Evolutionary conservation across 2,888 invertebrate genomes (phyloP).

Genomic region (Nymphalis urticae): DNA sequence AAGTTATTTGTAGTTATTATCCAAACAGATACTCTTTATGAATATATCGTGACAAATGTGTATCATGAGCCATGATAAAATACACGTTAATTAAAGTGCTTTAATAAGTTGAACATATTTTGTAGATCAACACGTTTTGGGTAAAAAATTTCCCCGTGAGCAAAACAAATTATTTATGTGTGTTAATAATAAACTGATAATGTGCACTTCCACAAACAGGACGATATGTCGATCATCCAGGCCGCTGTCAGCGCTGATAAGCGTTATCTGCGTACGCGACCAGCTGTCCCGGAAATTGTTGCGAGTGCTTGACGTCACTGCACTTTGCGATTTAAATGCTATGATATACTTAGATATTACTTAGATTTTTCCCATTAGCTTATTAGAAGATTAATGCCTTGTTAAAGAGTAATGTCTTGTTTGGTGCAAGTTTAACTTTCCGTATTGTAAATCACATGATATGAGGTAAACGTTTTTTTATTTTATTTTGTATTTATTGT

Average conservation of each 20-base stretch:
- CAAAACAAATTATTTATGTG: constrained; percentile 30
- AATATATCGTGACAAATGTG: too few species aligned
- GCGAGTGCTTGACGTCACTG: constrained; percentile 49
- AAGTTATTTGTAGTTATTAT: too few species aligned
- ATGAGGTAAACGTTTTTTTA: too few species aligned
- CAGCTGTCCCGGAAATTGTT: constrained; percentile 68
- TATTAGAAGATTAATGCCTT: constrained; percentile 12
- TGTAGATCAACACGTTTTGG: background rate
- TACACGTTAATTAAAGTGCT: too few species aligned
- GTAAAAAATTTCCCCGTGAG: background rate
- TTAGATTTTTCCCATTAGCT: constrained; percentile 36
- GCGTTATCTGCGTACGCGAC: constrained; percentile 61
- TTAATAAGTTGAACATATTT: background rate
- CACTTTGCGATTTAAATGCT: constrained; percentile 32
- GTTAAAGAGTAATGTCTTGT: background rate
- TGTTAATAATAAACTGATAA: constrained; percentile 34
- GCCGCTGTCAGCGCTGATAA: constrained; percentile 62
- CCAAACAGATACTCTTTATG: too few species aligned
- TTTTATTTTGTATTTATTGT: too few species aligned
- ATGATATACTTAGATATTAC: constrained; percentile 20
- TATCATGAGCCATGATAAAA: too few species aligned
- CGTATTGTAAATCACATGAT: too few species aligned
- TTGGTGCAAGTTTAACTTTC: background rate
- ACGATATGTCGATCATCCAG: constrained; percentile 72
- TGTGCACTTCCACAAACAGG: constrained; percentile 56